Evolutionary conservation across 2,888 invertebrate genomes (phyloP).

Genomic region (Pachycephus smyrnensis): DNA sequence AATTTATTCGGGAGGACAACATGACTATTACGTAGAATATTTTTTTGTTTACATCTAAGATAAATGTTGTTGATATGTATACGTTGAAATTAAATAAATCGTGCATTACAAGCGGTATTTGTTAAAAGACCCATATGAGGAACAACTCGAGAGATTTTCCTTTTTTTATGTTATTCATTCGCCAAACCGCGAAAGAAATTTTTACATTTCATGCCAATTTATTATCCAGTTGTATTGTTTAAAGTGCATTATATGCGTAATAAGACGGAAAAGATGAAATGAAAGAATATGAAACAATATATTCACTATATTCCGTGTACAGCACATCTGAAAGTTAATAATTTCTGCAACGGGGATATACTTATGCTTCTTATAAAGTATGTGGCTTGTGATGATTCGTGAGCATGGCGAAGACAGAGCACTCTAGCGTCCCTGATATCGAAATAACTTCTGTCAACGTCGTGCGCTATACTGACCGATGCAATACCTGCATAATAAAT

Average conservation of each 20-base stretch:
- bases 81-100: constrained; percentile 50
- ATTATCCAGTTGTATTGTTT: not conserved
- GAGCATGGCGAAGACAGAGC: not conserved
- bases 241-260: not conserved
- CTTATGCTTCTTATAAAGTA: not conserved
- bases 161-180: not conserved
- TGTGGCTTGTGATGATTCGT: too few species aligned
- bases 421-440: not conserved
- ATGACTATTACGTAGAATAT: not conserved
- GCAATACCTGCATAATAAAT: constrained; percentile 4
- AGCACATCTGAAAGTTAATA: too few species aligned
- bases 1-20: not conserved
- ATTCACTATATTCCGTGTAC: too few species aligned
- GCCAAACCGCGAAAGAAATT: not conserved
- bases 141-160: not conserved
- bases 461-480: not conserved
- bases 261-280: constrained; percentile 10
- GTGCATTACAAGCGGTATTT: not conserved
- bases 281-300: constrained; percentile 1
- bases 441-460: not conserved
- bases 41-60: constrained; percentile 13
- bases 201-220: not conserved
- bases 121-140: not conserved
- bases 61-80: constrained; percentile 49
- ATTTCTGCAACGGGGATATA: too few species aligned